phyloP scores from a whole-genome alignment of 2,113 vertebrate species.

The Rhineura floridana region DNA sequence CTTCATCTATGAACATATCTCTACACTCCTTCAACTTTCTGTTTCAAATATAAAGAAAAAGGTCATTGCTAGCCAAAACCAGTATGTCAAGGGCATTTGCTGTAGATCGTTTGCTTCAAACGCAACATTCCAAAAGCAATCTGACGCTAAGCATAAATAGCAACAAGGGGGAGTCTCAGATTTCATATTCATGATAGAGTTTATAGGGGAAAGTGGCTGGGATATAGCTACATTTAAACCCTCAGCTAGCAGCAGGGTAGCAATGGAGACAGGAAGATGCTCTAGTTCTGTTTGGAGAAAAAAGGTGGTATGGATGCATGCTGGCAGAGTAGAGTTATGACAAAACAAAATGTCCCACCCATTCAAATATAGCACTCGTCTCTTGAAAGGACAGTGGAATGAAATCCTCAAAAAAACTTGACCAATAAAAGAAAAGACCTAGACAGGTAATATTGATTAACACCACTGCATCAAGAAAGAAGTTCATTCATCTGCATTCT shows the following conservation, averaged over 20 bases:
- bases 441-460: neutral
- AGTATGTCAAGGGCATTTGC: constrained; percentile 54
- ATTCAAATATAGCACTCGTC: neutral
- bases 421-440: neutral
- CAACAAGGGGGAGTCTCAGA: constrained; percentile 53
- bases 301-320: too few relatives aligned
- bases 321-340: neutral
- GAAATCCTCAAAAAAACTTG: neutral
- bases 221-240: constrained; percentile 39
- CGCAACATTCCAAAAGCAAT: constrained; percentile 55
- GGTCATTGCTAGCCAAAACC: constrained; percentile 24
- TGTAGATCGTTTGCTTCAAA: constrained; percentile 47
- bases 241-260: constrained; percentile 27
- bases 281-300: neutral
- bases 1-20: neutral
- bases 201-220: constrained; percentile 30
- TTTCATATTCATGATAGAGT: constrained; percentile 52
- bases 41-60: constrained; percentile 30
- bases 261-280: constrained; percentile 7
- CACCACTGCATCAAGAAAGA: neutral
- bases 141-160: constrained; percentile 58
- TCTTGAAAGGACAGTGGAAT: neutral
- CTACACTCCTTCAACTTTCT: neutral
- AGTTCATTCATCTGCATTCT: neutral
- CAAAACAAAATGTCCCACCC: neutral